Evolutionary conservation across 2,888 invertebrate genomes (phyloP).

Genomic region (Pharmacophagus antenor): DNA sequence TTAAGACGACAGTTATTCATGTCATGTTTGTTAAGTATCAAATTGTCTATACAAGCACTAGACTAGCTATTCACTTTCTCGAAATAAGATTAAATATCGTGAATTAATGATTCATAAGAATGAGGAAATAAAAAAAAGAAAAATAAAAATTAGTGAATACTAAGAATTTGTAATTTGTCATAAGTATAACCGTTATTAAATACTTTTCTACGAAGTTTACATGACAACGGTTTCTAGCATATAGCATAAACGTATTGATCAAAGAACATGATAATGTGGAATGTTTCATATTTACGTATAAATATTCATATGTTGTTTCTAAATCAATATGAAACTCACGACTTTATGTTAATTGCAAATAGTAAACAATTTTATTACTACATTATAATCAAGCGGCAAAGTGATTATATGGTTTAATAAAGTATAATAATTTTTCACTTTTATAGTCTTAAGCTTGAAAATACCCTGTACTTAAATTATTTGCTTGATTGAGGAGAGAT

Average conservation of each 20-base stretch:
- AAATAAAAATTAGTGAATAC: constrained; percentile 16
- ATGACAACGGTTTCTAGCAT: not conserved
- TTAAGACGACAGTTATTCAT: constrained; percentile 4
- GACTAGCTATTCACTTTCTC: not conserved
- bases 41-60: not conserved
- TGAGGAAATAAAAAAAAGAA: too few species aligned
- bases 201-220: constrained; percentile 4
- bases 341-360: too few species aligned
- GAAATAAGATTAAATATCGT: not conserved
- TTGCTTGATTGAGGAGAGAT: too few species aligned
- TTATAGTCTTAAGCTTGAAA: too few species aligned
- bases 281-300: not conserved
- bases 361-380: too few species aligned
- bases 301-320: not conserved
- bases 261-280: not conserved
- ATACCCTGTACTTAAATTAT: too few species aligned
- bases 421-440: too few species aligned
- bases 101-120: too few species aligned
- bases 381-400: too few species aligned
- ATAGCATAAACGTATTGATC: not conserved
- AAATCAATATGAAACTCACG: too few species aligned
- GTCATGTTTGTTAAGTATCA: not conserved
- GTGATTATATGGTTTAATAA: too few species aligned
- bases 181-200: not conserved
- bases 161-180: not conserved